phyloP scores from a whole-genome alignment of 2,113 vertebrate species.

The Prunella himalayana region DNA sequence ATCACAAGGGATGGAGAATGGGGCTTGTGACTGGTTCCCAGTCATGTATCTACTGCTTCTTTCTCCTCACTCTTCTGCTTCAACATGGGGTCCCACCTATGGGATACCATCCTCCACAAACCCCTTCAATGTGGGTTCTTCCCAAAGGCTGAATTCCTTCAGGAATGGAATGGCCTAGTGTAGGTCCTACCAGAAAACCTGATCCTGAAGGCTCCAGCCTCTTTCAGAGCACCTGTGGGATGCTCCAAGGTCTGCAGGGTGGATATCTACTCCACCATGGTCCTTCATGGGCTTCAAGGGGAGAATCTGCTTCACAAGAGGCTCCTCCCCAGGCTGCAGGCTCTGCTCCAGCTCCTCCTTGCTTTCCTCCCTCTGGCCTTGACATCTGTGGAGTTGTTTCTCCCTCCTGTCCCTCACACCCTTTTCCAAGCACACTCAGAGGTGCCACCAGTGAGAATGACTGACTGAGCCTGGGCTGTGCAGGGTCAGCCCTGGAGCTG shows the following conservation, averaged over 20 bases:
- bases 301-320: neutral
- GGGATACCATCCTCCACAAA: neutral
- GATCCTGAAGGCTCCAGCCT: neutral
- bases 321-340: neutral
- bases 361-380: neutral
- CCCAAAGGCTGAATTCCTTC: neutral
- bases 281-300: neutral
- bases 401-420: neutral
- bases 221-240: neutral
- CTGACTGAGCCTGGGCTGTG: neutral
- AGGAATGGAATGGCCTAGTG: neutral
- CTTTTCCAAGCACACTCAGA: neutral
- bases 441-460: neutral
- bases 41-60: neutral
- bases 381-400: neutral
- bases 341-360: neutral
- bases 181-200: neutral
- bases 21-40: neutral
- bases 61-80: neutral
- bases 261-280: neutral
- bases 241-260: neutral
- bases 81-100: accelerated
- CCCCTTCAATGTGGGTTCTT: neutral
- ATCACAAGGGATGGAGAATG: neutral
- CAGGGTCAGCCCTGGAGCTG: neutral